Percentiles rank a stretch among this genome's conserved stretches.
These are phyloP conservation scores for Phaethornis superciliosus DNA, from an alignment of 2,113 vertebrate species.

Conservation along the genomic window DNA sequence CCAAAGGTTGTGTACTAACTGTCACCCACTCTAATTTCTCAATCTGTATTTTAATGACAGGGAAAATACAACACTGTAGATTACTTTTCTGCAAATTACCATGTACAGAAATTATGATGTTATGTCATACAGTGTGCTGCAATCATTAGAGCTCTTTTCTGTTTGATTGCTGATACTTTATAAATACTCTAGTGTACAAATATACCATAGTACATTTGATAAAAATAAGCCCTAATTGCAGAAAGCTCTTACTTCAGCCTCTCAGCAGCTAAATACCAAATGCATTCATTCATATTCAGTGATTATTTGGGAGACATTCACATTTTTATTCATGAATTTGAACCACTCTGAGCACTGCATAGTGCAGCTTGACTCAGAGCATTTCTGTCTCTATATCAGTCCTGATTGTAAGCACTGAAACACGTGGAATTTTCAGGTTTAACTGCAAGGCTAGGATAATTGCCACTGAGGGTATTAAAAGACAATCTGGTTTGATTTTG, in stretches of 20 bases:
- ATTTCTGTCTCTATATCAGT: neutral
- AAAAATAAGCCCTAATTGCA: conserved; percentile 31
- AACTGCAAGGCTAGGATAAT: neutral
- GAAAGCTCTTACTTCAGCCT: conserved; percentile 12
- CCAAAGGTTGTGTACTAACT: neutral
- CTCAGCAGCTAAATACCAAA: neutral
- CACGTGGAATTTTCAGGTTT: neutral
- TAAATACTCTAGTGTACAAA: conserved; percentile 22
- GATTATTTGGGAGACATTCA: neutral
- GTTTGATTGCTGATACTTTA: conserved; percentile 14
- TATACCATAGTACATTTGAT: neutral
- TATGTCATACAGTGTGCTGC: neutral
- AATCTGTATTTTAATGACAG: neutral
- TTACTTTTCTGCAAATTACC: neutral
- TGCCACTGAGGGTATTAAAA: neutral
- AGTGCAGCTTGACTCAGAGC: neutral
- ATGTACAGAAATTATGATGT: neutral
- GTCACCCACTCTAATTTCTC: neutral
- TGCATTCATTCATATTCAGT: neutral
- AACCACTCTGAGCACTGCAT: neutral
- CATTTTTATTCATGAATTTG: neutral
- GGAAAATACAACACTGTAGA: neutral
- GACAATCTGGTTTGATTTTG: neutral
- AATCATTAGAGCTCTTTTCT: neutral
- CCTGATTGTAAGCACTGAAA: neutral